Conservation (phyloP, 2,888 invertebrate genomes). For the Zeuzera pyrina region DNA sequence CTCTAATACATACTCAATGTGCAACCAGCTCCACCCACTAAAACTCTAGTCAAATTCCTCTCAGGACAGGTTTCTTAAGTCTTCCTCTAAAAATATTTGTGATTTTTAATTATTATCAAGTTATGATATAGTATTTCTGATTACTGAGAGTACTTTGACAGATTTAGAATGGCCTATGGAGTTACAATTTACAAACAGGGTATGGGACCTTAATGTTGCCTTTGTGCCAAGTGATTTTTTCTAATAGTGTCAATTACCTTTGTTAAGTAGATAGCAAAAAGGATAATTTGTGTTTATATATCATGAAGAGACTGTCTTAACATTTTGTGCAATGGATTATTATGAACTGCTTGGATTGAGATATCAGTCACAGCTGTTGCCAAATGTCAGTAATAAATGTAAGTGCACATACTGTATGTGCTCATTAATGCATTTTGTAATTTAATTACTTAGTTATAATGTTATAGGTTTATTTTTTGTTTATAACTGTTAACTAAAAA, state of each 20-base stretch:
- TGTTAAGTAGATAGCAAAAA: slow-evolving; percentile 56
- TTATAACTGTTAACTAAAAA: slow-evolving; percentile 39
- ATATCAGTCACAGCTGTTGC: slow-evolving; percentile 42
- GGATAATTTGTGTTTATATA: slow-evolving; percentile 55
- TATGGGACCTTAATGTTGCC: slow-evolving; percentile 67
- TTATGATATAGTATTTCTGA: slow-evolving; percentile 5
- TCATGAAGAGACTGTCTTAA: slow-evolving; percentile 49
- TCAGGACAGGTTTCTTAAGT: slow-evolving; percentile 49
- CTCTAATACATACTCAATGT: slow-evolving; percentile 19
- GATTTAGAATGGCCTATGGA: slow-evolving; percentile 49
- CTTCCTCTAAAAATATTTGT: slow-evolving; percentile 42
- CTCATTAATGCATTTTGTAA: slow-evolving; percentile 64
- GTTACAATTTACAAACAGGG: slow-evolving; percentile 60
- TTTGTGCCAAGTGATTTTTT: slow-evolving; percentile 72
- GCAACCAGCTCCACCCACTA: slow-evolving; percentile 51
- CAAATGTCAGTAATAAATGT: slow-evolving; percentile 39
- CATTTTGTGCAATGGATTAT: slow-evolving; percentile 61
- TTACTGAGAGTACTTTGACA: slow-evolving; percentile 63
- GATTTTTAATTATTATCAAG: slow-evolving; percentile 23
- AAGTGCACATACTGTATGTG: slow-evolving; percentile 35
- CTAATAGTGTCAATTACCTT: slow-evolving; percentile 65
- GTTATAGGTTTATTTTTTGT: slow-evolving; percentile 39
- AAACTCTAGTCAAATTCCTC: slow-evolving; percentile 63
- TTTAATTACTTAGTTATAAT: slow-evolving; percentile 53
- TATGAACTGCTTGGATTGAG: slow-evolving; percentile 31